phyloP scores from a whole-genome alignment of 2,797 vertebrate genomes.

The Myotis vivesi region DNA sequence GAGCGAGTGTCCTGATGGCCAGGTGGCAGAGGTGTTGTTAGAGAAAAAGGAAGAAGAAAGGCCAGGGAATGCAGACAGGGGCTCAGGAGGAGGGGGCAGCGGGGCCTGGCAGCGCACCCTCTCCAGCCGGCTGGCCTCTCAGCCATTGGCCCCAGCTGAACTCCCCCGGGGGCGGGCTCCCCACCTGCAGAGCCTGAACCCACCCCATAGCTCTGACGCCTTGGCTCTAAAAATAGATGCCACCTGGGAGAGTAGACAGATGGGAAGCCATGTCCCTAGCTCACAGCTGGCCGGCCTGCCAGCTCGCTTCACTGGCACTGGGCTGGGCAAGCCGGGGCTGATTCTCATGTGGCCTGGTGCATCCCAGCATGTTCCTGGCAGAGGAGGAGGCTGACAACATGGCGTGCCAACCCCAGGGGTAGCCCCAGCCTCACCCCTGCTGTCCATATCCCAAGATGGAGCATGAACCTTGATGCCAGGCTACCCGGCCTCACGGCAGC shows the following conservation, averaged over 20 bases:
- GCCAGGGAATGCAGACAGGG: neutral
- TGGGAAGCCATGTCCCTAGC: conserved; percentile 87
- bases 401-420: neutral
- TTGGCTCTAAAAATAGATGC: conserved; percentile 84
- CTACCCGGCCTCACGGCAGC: rapidly evolving
- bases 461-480: neutral
- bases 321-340: neutral
- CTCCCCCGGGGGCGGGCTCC: rapidly evolving
- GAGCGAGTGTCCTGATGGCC: neutral
- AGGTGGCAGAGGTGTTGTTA: neutral
- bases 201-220: neutral
- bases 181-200: neutral
- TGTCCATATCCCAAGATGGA: too few species aligned
- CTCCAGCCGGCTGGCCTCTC: neutral
- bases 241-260: conserved; percentile 87
- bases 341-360: neutral
- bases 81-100: neutral
- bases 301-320: conserved; percentile 71
- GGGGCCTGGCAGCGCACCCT: neutral
- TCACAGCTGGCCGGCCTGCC: conserved; percentile 87
- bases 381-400: neutral
- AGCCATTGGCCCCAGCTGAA: rapidly evolving
- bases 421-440: neutral
- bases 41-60: neutral
- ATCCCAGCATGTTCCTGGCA: neutral